phyloP scores from a whole-genome alignment of 2,113 vertebrate genomes.

The Guaruba guarouba region DNA sequence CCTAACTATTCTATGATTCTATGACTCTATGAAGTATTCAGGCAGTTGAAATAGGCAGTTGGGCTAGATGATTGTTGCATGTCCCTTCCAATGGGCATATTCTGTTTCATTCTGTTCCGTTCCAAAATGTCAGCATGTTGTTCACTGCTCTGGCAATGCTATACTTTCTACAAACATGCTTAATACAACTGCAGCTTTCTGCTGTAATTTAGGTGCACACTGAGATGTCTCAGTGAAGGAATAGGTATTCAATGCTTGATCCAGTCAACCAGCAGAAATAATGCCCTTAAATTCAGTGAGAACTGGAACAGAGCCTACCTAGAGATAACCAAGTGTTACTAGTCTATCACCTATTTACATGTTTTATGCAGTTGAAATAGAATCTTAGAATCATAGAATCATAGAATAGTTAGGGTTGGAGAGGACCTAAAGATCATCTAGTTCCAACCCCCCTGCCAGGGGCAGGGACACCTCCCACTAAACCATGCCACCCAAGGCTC shows the following conservation, averaged over 20 bases:
- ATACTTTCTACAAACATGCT: not conserved
- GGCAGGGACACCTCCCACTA: too few species aligned
- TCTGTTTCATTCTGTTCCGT: not conserved
- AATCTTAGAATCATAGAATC: too few species aligned
- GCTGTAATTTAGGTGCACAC: not conserved
- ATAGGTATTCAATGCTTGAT: rapidly evolving
- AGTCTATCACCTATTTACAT: not conserved
- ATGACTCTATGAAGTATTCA: not conserved
- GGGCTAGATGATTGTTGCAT: not conserved
- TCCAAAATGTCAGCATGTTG: not conserved
- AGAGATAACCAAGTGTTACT: not conserved
- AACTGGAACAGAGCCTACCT: not conserved
- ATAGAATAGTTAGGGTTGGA: too few species aligned
- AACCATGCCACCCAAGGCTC: too few species aligned
- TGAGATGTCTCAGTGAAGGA: not conserved
- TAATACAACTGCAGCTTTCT: not conserved
- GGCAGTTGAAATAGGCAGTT: not conserved
- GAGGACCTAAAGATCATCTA: too few species aligned
- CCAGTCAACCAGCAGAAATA: not conserved
- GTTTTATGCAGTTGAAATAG: not conserved
- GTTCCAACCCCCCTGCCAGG: too few species aligned
- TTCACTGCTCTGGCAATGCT: not conserved
- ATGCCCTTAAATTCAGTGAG: not conserved
- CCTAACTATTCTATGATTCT: too few species aligned
- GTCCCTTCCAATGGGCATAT: not conserved